Percentiles rank a stretch among this genome's conserved stretches.
These are phyloP conservation scores for Periophthalmus modestus DNA, from an alignment of 2,113 vertebrate species.

Conservation along the genomic window DNA sequence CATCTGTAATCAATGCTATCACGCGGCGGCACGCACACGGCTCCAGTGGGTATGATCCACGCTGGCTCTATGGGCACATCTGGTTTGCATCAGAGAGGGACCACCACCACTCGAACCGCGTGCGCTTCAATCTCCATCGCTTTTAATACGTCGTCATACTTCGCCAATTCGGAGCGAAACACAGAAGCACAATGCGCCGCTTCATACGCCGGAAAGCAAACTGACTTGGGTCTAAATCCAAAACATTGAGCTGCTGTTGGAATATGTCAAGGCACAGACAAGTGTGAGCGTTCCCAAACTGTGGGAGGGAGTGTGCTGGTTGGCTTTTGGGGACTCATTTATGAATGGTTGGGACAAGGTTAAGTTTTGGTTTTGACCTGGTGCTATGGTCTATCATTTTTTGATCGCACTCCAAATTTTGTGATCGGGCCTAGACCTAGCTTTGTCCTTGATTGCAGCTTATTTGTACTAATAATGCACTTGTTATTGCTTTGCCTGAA, in stretches of 20 bases:
- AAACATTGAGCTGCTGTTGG: slow-evolving; percentile 19
- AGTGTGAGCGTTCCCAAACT: slow-evolving; percentile 26
- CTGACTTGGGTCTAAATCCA: slow-evolving; percentile 38
- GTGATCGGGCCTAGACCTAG: background rate
- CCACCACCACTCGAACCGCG: slow-evolving; percentile 54
- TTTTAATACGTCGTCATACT: slow-evolving; percentile 51
- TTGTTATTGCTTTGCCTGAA: too few relatives aligned
- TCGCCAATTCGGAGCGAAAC: slow-evolving; percentile 26
- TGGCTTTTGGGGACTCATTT: background rate
- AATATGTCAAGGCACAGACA: slow-evolving; percentile 16
- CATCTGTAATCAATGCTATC: slow-evolving; percentile 65
- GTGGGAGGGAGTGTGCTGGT: background rate
- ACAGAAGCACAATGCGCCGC: slow-evolving; percentile 55
- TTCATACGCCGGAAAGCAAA: slow-evolving; percentile 41
- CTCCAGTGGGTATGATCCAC: slow-evolving; percentile 56
- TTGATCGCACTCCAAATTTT: too few relatives aligned
- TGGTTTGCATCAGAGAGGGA: slow-evolving; percentile 70
- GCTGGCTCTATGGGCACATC: slow-evolving; percentile 66
- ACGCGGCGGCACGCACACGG: slow-evolving; percentile 35
- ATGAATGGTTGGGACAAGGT: background rate
- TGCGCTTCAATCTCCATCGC: slow-evolving; percentile 29
- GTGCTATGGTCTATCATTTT: too few relatives aligned
- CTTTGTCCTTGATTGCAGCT: background rate
- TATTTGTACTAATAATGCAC: too few relatives aligned
- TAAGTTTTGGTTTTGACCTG: background rate